Evolutionary conservation across 37 sponge, comb jelly and placozoan genomes (phyloP).

Genomic region (Hormiphora californensis): DNA sequence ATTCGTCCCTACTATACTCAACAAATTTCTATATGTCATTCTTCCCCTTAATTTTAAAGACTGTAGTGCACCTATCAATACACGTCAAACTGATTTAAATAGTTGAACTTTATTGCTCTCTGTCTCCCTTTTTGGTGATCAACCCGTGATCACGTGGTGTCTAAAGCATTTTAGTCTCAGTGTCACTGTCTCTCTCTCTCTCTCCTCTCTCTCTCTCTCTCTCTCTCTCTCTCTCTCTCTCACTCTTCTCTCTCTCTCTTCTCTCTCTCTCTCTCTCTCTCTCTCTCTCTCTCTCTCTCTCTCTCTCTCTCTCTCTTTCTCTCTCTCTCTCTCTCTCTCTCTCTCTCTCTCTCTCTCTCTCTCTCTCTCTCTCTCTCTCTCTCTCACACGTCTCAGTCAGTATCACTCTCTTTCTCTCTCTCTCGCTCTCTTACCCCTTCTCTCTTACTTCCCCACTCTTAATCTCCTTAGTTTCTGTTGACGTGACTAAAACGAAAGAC

Average conservation of each 20-base stretch:
- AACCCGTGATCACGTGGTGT: background rate
- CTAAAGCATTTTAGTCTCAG: background rate
- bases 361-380: background rate
- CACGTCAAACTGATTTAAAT: too few relatives aligned
- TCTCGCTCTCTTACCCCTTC: too few relatives aligned
- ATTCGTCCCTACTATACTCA: too few relatives aligned
- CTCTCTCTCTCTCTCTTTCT: background rate
- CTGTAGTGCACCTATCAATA: too few relatives aligned
- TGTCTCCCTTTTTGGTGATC: slow-evolving; percentile 1
- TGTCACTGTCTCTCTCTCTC: slow-evolving; percentile 5
- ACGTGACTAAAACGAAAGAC: too few relatives aligned
- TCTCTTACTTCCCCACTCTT: slow-evolving; percentile 30
- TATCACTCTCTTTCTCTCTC: too few relatives aligned
- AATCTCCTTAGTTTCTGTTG: too few relatives aligned
- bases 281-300: background rate
- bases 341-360: background rate
- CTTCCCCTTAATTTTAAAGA: too few relatives aligned
- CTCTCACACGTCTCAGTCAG: background rate
- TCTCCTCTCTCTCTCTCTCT: background rate
- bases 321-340: background rate
- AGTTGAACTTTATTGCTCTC: slow-evolving; percentile 21
- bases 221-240: background rate
- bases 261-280: slow-evolving; percentile 12
- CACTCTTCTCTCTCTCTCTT: slow-evolving; percentile 43
- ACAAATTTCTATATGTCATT: too few relatives aligned